Conservation (phyloP, 2,797 vertebrate species). For the Neopelma chrysocephalum region DNA sequence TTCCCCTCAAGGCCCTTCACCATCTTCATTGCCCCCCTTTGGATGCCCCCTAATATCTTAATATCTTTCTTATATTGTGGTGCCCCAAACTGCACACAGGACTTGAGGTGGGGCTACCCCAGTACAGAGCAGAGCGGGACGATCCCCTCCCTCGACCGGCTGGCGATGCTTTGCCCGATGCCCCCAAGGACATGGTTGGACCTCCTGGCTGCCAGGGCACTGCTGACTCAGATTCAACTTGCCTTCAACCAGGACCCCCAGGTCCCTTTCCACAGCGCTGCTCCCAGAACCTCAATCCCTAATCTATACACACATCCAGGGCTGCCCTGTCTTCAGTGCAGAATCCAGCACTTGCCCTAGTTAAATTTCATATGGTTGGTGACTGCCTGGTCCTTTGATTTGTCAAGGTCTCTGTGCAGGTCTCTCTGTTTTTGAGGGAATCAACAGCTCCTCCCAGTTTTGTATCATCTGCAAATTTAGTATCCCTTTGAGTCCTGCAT, state of each 20-base stretch:
- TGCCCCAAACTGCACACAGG: neutral
- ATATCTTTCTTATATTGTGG: neutral
- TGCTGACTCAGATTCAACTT: neutral
- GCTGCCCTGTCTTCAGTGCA: neutral
- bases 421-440: neutral
- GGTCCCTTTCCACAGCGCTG: neutral
- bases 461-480: neutral
- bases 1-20: neutral
- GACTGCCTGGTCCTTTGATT: neutral
- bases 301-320: too few relatives aligned
- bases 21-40: neutral
- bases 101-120: accelerated
- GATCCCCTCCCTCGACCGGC: accelerated
- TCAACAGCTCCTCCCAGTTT: neutral
- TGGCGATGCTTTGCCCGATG: accelerated
- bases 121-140: accelerated
- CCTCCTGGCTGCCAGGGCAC: neutral
- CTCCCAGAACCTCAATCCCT: neutral
- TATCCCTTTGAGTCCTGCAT: neutral
- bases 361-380: neutral
- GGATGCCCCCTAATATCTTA: neutral
- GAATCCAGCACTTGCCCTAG: neutral
- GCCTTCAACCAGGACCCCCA: accelerated
- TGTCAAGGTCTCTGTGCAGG: neutral
- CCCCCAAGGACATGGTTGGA: accelerated